These are phyloP conservation scores for Labeo calbasu DNA, from an alignment of 2,797 vertebrate species.

Conservation along the genomic window DNA sequence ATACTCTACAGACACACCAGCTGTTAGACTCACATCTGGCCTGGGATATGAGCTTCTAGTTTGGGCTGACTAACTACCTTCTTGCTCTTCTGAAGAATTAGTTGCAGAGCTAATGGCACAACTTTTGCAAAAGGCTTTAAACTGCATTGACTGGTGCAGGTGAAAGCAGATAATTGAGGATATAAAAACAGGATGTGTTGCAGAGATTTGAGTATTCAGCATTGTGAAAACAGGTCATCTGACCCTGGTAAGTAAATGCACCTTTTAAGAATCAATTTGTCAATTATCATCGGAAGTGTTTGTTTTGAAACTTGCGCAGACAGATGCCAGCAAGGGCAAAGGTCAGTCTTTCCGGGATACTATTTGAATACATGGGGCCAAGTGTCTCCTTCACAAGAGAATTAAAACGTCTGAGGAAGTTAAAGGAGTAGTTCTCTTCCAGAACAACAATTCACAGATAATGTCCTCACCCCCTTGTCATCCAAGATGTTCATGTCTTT, in stretches of 20 bases:
- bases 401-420: not conserved
- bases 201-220: not conserved
- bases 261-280: not conserved
- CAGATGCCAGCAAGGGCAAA: not conserved
- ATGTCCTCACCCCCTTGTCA: no score
- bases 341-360: not conserved
- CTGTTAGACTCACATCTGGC: conserved; percentile 22
- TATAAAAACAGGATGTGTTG: not conserved
- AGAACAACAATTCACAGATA: no score
- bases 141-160: not conserved
- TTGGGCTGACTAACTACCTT: not conserved
- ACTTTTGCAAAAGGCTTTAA: not conserved
- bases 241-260: not conserved
- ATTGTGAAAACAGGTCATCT: not conserved
- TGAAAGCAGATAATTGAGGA: not conserved
- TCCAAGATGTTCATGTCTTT: no score
- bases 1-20: conserved; percentile 16
- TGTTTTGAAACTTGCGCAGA: not conserved
- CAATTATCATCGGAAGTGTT: not conserved
- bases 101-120: not conserved
- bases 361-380: not conserved
- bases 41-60: not conserved
- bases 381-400: not conserved
- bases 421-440: no score
- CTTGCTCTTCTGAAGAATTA: not conserved